Evolutionary conservation across 1,140 invertebrate genomes (phyloP).

Genomic region (Drosophila triauraria): DNA sequence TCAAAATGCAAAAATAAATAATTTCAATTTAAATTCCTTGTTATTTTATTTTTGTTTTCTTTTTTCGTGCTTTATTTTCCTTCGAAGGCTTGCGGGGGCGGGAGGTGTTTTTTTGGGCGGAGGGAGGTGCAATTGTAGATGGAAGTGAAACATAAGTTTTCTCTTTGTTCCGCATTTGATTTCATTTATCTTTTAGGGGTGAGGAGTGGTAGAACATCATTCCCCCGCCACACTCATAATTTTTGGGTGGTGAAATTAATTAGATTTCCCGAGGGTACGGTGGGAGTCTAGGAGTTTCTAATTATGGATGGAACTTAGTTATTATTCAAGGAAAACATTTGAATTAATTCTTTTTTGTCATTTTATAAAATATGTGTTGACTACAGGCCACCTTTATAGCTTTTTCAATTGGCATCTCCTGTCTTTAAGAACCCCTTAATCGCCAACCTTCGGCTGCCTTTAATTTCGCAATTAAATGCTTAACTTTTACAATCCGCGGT

Average conservation of each 20-base stretch:
- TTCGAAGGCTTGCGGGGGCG: conserved; percentile 7
- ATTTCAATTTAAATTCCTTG: conserved; percentile 82
- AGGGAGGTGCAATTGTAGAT: conserved; percentile 53
- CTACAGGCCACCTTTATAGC: neutral
- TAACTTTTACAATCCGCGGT: conserved; percentile 67
- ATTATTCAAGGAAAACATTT: neutral
- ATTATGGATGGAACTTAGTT: neutral
- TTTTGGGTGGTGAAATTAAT: conserved; percentile 40
- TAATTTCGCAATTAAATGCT: conserved; percentile 81
- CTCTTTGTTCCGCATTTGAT: conserved; percentile 61
- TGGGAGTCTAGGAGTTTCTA: neutral
- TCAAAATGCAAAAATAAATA: conserved; percentile 84
- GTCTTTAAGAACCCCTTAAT: neutral
- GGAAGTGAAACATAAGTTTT: conserved; percentile 72
- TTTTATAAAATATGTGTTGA: neutral
- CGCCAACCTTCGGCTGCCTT: conserved; percentile 59
- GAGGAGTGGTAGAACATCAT: neutral
- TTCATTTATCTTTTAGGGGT: conserved; percentile 16
- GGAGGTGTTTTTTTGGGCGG: neutral
- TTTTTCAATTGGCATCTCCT: neutral
- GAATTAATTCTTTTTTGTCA: neutral
- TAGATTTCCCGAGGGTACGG: conserved; percentile 11
- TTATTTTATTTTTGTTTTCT: conserved; percentile 60
- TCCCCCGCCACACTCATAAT: conserved; percentile 16
- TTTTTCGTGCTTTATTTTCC: conserved; percentile 30